phyloP scores from a whole-genome alignment of 2,797 vertebrate species.

The Pangasius macronema region DNA sequence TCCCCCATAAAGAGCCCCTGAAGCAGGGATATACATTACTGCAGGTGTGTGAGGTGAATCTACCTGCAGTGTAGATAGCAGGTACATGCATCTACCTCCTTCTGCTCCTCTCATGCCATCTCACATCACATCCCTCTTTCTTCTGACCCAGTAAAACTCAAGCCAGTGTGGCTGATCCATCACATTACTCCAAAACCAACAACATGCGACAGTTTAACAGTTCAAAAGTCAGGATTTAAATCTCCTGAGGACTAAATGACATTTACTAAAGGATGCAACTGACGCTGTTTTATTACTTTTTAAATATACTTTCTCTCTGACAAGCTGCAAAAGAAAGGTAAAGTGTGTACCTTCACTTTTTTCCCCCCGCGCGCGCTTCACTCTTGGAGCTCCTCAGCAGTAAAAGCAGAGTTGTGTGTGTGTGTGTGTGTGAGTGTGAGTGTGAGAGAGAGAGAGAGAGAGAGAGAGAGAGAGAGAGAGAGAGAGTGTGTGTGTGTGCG shows the following conservation, averaged over 20 bases:
- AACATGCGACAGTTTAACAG: too few species aligned
- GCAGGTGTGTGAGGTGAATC: background rate
- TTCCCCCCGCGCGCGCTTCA: conserved; percentile 32
- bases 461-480: conserved; percentile 28
- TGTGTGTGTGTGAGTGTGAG: conserved; percentile 47
- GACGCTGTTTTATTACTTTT: background rate
- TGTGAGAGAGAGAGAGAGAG: conserved; percentile 17
- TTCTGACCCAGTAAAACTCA: background rate
- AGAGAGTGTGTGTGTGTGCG: background rate
- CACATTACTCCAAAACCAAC: background rate
- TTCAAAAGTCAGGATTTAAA: background rate
- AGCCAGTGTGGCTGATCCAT: background rate
- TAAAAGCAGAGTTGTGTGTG: conserved; percentile 24
- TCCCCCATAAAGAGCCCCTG: background rate
- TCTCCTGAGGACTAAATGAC: background rate
- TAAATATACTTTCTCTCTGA: background rate
- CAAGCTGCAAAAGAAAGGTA: background rate
- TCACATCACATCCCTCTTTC: background rate
- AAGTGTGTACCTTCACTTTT: conserved; percentile 67
- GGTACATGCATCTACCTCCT: background rate
- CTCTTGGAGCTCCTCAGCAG: conserved; percentile 56
- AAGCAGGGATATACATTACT: background rate
- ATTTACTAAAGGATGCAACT: background rate
- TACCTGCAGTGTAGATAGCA: background rate
- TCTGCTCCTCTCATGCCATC: background rate